phyloP scores from a whole-genome alignment of 2,888 invertebrate genomes.

The Campoletis raptor region DNA sequence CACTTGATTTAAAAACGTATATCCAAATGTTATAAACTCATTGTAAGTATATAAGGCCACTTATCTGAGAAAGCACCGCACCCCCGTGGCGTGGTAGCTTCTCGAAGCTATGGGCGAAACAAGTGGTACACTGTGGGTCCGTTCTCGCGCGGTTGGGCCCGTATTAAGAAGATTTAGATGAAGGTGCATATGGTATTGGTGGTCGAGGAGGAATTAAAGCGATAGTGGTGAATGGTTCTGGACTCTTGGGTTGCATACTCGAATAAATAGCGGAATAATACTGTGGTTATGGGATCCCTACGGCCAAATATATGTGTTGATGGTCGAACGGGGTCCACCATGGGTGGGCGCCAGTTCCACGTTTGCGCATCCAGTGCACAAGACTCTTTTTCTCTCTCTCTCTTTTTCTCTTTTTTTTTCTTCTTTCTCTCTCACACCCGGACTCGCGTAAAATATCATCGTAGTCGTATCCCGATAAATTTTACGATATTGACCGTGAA shows the following conservation, averaged over 20 bases:
- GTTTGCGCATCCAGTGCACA: slow-evolving; percentile 36
- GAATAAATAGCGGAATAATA: slow-evolving; percentile 82
- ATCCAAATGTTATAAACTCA: background rate
- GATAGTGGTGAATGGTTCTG: slow-evolving; percentile 28
- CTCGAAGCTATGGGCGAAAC: slow-evolving; percentile 9
- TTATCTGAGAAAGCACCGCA: slow-evolving; percentile 20
- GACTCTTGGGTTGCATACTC: slow-evolving; percentile 70
- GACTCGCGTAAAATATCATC: slow-evolving; percentile 82
- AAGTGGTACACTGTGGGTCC: slow-evolving; percentile 71
- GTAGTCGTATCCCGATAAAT: slow-evolving; percentile 82
- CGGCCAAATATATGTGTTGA: slow-evolving; percentile 81
- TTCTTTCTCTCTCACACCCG: slow-evolving; percentile 20
- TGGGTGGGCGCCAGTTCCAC: slow-evolving; percentile 77
- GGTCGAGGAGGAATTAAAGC: slow-evolving; percentile 29
- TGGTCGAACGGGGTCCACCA: slow-evolving; percentile 75
- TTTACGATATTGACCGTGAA: slow-evolving; percentile 80
- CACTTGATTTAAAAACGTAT: background rate
- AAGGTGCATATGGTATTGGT: slow-evolving; percentile 41
- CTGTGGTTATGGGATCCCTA: slow-evolving; percentile 79
- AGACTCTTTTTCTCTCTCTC: slow-evolving; percentile 28
- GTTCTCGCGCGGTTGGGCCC: slow-evolving; percentile 74
- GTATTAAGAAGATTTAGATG: slow-evolving; percentile 82
- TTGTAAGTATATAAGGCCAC: slow-evolving; percentile 3
- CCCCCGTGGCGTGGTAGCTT: slow-evolving; percentile 34
- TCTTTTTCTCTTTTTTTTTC: no score